phyloP scores from a whole-genome alignment of 2,113 vertebrate genomes.

The Eclectus roratus region DNA sequence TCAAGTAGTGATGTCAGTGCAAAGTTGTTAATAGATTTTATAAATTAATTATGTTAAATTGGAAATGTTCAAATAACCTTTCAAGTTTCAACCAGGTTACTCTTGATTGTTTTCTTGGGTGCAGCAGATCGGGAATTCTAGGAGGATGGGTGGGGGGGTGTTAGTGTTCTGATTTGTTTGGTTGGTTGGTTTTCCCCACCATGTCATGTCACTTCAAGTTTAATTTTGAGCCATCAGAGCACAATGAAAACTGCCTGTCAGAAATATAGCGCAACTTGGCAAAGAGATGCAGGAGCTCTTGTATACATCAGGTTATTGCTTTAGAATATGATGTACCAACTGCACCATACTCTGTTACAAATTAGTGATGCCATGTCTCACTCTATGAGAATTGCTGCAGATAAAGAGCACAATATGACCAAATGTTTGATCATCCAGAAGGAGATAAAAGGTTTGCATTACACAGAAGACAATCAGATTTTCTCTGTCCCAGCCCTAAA shows the following conservation, averaged over 20 bases:
- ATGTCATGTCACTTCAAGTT: not conserved
- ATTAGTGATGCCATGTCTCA: not conserved
- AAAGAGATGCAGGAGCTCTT: not conserved
- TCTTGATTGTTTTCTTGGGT: not conserved
- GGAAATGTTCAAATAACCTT: not conserved
- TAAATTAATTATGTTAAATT: not conserved
- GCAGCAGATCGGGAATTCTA: not conserved
- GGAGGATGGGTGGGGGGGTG: not conserved
- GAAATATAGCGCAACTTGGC: not conserved
- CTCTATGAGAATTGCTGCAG: not conserved
- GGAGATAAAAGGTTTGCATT: not conserved
- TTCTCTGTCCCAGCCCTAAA: not conserved
- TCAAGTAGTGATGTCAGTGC: not conserved
- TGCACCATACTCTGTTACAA: not conserved
- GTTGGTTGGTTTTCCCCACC: not conserved
- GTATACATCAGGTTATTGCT: not conserved
- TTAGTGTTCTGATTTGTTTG: not conserved
- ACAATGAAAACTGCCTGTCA: not conserved
- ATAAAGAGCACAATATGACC: not conserved
- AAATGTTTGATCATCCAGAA: not conserved
- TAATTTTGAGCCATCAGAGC: not conserved
- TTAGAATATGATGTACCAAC: not conserved
- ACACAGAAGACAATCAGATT: not conserved
- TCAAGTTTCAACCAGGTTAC: not conserved
- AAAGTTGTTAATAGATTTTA: not conserved